These are phyloP conservation scores for Crypturellus tataupa DNA, from an alignment of 2,797 vertebrate species.

Conservation along the genomic window DNA sequence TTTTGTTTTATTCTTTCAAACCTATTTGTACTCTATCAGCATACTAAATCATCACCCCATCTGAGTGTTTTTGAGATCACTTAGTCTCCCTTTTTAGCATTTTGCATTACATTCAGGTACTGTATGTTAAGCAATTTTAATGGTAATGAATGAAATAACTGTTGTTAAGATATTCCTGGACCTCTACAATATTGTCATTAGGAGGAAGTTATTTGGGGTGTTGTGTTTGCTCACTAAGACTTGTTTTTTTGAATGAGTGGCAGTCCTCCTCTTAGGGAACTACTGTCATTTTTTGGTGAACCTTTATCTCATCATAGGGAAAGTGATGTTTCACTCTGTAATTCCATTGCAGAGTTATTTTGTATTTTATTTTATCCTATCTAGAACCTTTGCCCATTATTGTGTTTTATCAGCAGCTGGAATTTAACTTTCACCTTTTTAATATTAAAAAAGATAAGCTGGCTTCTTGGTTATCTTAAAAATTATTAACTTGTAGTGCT, in stretches of 20 bases:
- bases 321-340: conserved; percentile 21
- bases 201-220: conserved; percentile 1
- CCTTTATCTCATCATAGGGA: neutral
- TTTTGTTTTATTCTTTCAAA: neutral
- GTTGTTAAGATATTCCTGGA: neutral
- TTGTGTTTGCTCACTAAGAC: conserved; percentile 35
- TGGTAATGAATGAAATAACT: conserved; percentile 22
- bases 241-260: conserved; percentile 41
- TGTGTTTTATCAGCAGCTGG: neutral
- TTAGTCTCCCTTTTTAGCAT: neutral
- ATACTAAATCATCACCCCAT: neutral
- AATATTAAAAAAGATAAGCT: neutral
- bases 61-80: neutral
- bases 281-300: conserved; percentile 8
- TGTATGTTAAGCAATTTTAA: neutral
- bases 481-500: neutral
- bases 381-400: neutral
- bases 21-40: neutral
- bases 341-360: conserved; percentile 1
- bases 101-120: neutral
- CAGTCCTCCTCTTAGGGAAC: neutral
- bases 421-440: conserved; percentile 30
- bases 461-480: conserved; percentile 20
- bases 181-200: conserved; percentile 31
- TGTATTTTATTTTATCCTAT: conserved; percentile 10